Percentiles rank a stretch among this genome's conserved stretches.
phyloP scores from a whole-genome alignment of 2,888 invertebrate genomes.

The Lathronympha strigana region DNA sequence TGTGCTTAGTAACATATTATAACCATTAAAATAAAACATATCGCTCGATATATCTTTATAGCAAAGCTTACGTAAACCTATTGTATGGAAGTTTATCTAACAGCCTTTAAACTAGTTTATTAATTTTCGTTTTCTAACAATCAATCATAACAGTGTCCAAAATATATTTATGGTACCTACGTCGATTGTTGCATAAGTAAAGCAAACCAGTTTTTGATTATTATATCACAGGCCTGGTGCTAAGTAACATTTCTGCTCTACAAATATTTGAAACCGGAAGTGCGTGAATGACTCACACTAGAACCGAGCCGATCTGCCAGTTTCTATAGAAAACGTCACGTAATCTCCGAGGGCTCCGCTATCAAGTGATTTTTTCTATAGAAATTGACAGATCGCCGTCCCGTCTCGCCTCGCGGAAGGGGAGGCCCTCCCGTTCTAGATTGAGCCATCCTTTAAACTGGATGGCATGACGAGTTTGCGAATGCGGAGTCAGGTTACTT shows the following conservation, averaged over 20 bases:
- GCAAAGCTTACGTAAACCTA: conserved; percentile 14
- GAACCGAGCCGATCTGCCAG: too few species aligned
- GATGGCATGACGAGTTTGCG: too few species aligned
- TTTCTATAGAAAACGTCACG: too few species aligned
- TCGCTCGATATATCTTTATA: not conserved
- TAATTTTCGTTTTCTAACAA: conserved; percentile 13
- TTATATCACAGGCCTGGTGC: conserved; percentile 12
- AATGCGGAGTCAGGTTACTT: too few species aligned
- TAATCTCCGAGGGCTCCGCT: too few species aligned
- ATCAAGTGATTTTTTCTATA: too few species aligned
- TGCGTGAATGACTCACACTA: not conserved
- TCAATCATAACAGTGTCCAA: conserved; percentile 14
- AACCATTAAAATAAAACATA: conserved; percentile 1
- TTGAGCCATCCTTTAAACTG: too few species aligned
- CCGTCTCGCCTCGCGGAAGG: too few species aligned
- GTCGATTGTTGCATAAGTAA: conserved; percentile 9
- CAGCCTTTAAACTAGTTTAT: not conserved
- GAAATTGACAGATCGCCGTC: too few species aligned
- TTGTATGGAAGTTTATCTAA: not conserved
- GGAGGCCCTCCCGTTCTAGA: too few species aligned
- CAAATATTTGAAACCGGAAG: conserved; percentile 13
- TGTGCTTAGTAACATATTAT: too few species aligned
- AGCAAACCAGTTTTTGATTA: conserved; percentile 11
- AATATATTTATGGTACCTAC: not conserved
- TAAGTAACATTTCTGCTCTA: not conserved